These are phyloP conservation scores for Pyrocephalus nanus DNA, from an alignment of 2,797 vertebrate genomes.

Conservation along the genomic window DNA sequence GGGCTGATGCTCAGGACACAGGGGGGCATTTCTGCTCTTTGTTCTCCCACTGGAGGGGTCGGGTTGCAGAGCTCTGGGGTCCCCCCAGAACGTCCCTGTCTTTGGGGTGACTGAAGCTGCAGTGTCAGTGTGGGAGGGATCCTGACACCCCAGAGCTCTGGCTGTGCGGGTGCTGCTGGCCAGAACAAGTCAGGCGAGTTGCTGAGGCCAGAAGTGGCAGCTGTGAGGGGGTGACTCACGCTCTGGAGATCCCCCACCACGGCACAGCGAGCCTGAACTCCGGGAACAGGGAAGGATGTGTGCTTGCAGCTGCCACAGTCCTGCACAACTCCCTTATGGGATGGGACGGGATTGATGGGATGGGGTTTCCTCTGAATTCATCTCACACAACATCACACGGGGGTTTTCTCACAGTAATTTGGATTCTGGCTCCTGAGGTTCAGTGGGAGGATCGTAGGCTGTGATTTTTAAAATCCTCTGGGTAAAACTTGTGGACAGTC, in stretches of 20 bases:
- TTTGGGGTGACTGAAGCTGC: neutral
- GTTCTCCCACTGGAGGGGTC: neutral
- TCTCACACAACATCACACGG: neutral
- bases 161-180: neutral
- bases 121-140: neutral
- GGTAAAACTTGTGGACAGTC: neutral
- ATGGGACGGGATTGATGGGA: fast-evolving
- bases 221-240: neutral
- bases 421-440: neutral
- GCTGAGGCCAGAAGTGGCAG: neutral
- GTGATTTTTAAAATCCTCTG: neutral
- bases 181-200: neutral
- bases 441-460: neutral
- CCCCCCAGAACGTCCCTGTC: neutral
- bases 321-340: neutral
- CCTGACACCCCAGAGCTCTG: neutral
- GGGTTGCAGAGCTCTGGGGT: neutral
- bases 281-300: neutral
- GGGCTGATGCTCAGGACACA: slow-evolving; percentile 9
- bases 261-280: neutral
- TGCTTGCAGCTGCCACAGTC: neutral
- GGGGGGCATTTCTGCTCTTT: neutral
- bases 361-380: neutral
- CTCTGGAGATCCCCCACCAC: neutral
- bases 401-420: neutral